Evolutionary conservation across 1,140 invertebrate genomes (phyloP).

Genomic region (Phymastichus coffea): DNA sequence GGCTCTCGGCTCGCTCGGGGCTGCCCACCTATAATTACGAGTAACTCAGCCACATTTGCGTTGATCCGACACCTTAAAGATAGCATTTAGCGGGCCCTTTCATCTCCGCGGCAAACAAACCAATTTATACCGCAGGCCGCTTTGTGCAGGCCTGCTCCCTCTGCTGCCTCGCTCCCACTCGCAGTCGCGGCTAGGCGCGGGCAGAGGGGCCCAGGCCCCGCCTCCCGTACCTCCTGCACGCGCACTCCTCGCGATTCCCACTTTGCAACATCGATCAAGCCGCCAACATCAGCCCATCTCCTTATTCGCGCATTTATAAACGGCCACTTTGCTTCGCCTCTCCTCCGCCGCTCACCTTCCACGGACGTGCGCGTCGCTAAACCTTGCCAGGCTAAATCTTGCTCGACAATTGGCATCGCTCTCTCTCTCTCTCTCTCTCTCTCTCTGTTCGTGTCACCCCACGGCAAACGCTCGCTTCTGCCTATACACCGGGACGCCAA

Average conservation of each 20-base stretch:
- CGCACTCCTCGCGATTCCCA: no score
- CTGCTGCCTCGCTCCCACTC: neutral
- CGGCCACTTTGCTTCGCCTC: no score
- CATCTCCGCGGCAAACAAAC: conserved; percentile 60
- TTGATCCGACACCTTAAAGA: conserved; percentile 60
- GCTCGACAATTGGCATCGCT: no score
- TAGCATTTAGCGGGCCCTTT: conserved; percentile 60
- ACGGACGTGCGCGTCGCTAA: no score
- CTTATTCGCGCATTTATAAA: no score
- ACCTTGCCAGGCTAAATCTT: no score
- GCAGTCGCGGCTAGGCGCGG: neutral
- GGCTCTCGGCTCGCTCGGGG: conserved; percentile 11
- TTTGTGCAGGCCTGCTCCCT: conserved; percentile 13
- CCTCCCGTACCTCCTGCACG: conserved; percentile 1
- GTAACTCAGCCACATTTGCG: conserved; percentile 60
- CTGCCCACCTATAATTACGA: conserved; percentile 55
- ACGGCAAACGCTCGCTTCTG: no score
- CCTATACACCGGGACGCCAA: no score
- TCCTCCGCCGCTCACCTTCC: conserved; percentile 1
- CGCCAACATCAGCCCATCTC: conserved; percentile 29
- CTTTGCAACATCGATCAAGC: no score
- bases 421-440: no score
- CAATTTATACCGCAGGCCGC: conserved; percentile 57
- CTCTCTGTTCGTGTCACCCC: no score
- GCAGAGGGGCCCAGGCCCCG: conserved; percentile 17